Percentiles rank a stretch among this genome's conserved stretches.
These are phyloP conservation scores for Triplophysa rosa DNA, from an alignment of 2,113 vertebrate species.

Conservation along the genomic window DNA sequence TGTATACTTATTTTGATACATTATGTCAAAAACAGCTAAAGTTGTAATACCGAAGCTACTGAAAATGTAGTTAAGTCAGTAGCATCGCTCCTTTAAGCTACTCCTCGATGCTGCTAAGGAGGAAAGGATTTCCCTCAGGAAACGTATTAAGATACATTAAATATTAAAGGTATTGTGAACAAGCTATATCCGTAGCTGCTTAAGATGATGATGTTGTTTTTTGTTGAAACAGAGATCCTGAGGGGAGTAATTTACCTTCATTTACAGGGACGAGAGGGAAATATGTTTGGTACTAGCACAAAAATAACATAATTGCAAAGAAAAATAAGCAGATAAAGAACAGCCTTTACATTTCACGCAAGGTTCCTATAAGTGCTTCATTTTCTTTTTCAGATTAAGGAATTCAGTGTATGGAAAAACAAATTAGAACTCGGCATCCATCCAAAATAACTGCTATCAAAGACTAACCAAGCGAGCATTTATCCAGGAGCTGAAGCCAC, in stretches of 20 bases:
- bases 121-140: background rate
- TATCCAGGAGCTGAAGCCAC: slow-evolving; percentile 3
- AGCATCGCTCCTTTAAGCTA: too few species aligned
- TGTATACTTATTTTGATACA: too few species aligned
- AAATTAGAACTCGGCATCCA: slow-evolving; percentile 26
- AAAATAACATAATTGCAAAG: slow-evolving; percentile 51
- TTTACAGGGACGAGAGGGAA: slow-evolving; percentile 50
- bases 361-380: slow-evolving; percentile 36
- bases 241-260: slow-evolving; percentile 40
- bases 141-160: background rate
- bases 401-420: slow-evolving; percentile 28
- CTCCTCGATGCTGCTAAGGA: background rate
- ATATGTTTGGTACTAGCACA: slow-evolving; percentile 45
- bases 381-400: slow-evolving; percentile 18
- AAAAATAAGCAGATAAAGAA: slow-evolving; percentile 42
- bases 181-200: background rate
- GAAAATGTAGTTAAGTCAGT: too few species aligned
- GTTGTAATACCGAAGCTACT: too few species aligned
- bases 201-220: background rate
- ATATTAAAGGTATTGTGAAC: background rate
- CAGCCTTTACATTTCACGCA: slow-evolving; percentile 53
- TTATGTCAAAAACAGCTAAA: too few species aligned
- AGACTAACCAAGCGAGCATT: slow-evolving; percentile 18
- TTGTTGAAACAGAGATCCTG: slow-evolving; percentile 9
- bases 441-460: slow-evolving; percentile 43